Conservation (phyloP, 1,140 invertebrate genomes). For the Rhopalosiphum padi region DNA sequence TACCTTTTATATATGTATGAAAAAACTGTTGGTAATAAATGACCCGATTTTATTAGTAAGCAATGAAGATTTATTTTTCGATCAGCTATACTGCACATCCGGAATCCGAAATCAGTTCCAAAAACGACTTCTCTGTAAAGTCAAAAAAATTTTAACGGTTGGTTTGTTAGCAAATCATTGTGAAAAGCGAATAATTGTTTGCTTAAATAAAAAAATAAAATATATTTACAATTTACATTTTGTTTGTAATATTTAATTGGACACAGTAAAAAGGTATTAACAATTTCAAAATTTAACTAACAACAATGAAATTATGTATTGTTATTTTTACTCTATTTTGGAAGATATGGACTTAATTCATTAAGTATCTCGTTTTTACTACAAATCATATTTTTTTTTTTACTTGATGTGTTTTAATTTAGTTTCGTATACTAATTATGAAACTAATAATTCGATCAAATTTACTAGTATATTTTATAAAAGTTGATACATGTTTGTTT, state of each 20-base stretch:
- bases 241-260: neutral
- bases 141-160: neutral
- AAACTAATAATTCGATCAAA: neutral
- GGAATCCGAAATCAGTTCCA: conserved; percentile 27
- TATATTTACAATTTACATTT: neutral
- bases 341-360: neutral
- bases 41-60: conserved; percentile 46
- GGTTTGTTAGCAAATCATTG: neutral
- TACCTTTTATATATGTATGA: neutral
- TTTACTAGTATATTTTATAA: neutral
- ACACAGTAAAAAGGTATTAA: neutral
- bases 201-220: neutral
- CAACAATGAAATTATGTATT: neutral
- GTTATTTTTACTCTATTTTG: neutral
- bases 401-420: neutral
- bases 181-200: neutral
- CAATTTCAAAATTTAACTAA: neutral
- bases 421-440: neutral
- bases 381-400: neutral
- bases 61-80: conserved; percentile 40
- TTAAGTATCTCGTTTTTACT: neutral
- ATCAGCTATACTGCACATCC: neutral
- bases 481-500: neutral
- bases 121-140: neutral
- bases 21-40: neutral